phyloP scores from a whole-genome alignment of 1,140 invertebrate species.

The Acyrthosiphon pisum region DNA sequence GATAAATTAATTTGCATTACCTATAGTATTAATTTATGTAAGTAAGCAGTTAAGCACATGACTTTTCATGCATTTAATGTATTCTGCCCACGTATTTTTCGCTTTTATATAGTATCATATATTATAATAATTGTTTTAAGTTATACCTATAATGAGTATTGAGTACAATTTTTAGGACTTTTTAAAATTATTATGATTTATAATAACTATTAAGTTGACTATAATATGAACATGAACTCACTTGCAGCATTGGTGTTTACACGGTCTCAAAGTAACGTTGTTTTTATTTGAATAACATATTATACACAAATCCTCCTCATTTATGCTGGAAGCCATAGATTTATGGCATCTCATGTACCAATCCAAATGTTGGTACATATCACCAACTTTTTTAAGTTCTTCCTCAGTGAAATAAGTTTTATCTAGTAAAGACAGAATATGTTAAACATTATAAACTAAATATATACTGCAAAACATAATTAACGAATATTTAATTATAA shows the following conservation, averaged over 20 bases:
- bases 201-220: neutral
- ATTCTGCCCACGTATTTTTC: neutral
- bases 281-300: slow-evolving; percentile 48
- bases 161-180: neutral
- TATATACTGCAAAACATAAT: neutral
- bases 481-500: neutral
- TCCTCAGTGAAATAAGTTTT: neutral
- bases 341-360: slow-evolving; percentile 6
- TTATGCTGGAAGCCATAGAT: slow-evolving; percentile 29
- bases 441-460: neutral
- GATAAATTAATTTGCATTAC: neutral
- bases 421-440: neutral
- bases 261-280: slow-evolving; percentile 2
- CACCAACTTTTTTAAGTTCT: neutral
- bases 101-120: neutral
- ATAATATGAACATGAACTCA: neutral
- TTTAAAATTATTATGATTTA: neutral
- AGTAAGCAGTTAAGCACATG: neutral
- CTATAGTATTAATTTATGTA: neutral
- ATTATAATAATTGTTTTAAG: neutral
- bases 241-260: slow-evolving; percentile 48
- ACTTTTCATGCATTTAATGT: neutral
- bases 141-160: neutral
- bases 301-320: slow-evolving; percentile 39
- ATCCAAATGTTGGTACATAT: slow-evolving; percentile 32